phyloP scores from a whole-genome alignment of 2,888 invertebrate species.

The Epirrhoe alternata region DNA sequence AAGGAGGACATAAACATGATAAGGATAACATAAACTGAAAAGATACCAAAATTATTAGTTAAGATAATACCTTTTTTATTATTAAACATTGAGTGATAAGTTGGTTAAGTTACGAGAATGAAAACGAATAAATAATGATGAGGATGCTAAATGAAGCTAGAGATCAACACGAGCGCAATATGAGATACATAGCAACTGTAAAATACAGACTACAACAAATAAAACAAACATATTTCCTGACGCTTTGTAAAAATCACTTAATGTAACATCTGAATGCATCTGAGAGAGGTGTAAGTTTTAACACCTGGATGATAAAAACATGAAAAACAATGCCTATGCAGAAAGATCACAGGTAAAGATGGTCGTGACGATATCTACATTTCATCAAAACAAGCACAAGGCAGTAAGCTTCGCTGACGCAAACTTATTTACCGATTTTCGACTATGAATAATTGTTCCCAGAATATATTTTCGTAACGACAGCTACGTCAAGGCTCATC shows the following conservation, averaged over 20 bases:
- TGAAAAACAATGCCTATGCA: too few species aligned
- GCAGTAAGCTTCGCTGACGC: background rate
- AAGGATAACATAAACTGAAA: slow-evolving; percentile 43
- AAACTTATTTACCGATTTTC: background rate
- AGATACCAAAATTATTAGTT: slow-evolving; percentile 41
- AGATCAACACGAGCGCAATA: background rate
- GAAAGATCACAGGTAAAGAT: too few species aligned
- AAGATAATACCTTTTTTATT: slow-evolving; percentile 12
- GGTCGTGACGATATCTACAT: too few species aligned
- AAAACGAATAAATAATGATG: background rate
- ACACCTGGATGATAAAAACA: too few species aligned
- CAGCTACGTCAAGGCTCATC: slow-evolving; percentile 44
- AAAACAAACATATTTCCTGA: too few species aligned
- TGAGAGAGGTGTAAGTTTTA: too few species aligned
- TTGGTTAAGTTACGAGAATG: background rate
- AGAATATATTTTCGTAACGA: slow-evolving; percentile 18
- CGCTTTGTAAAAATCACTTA: too few species aligned
- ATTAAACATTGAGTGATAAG: background rate
- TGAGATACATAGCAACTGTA: too few species aligned
- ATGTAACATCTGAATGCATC: too few species aligned
- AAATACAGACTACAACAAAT: too few species aligned
- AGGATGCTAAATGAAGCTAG: background rate
- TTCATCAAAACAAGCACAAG: too few species aligned
- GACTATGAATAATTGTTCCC: slow-evolving; percentile 22
- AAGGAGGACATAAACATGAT: slow-evolving; percentile 45